Conservation (phyloP, 2,797 vertebrate species). For the Catharus ustulatus region DNA sequence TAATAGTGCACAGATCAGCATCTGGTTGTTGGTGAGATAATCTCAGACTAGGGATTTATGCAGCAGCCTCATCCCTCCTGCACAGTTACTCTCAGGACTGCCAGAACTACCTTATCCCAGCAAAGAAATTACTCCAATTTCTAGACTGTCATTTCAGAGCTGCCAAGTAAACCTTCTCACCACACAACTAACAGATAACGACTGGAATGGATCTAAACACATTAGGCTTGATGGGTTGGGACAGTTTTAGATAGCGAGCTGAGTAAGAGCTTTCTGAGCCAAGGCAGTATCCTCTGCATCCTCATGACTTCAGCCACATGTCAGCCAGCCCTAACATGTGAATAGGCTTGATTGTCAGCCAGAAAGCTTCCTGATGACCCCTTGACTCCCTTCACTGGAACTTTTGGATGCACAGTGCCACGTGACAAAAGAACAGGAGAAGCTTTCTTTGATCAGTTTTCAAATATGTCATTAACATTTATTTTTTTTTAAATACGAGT, state of each 20-base stretch:
- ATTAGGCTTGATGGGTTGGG: slow-evolving; percentile 50
- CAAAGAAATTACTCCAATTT: slow-evolving; percentile 72
- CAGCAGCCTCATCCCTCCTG: slow-evolving; percentile 27
- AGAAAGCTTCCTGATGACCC: not conserved
- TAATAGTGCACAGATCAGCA: not conserved
- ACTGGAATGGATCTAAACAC: slow-evolving; percentile 62
- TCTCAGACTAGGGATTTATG: slow-evolving; percentile 55
- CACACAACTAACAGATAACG: slow-evolving; percentile 33
- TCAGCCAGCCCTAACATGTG: not conserved
- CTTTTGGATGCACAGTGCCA: not conserved
- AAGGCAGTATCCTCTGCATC: slow-evolving; percentile 7
- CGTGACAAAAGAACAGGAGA: not conserved
- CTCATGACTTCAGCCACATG: slow-evolving; percentile 16
- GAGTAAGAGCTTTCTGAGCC: slow-evolving; percentile 34
- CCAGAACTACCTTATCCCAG: slow-evolving; percentile 65
- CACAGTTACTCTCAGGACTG: slow-evolving; percentile 38
- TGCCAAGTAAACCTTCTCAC: slow-evolving; percentile 70
- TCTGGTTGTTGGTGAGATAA: slow-evolving; percentile 45
- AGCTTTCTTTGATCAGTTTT: slow-evolving; percentile 4
- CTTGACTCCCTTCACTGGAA: not conserved
- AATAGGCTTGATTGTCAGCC: not conserved
- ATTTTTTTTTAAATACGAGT: not conserved
- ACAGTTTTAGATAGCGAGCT: slow-evolving; percentile 61
- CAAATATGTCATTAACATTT: not conserved
- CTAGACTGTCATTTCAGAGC: slow-evolving; percentile 68